phyloP scores from a whole-genome alignment of 2,113 vertebrate species.

The Macroglossus sobrinus region DNA sequence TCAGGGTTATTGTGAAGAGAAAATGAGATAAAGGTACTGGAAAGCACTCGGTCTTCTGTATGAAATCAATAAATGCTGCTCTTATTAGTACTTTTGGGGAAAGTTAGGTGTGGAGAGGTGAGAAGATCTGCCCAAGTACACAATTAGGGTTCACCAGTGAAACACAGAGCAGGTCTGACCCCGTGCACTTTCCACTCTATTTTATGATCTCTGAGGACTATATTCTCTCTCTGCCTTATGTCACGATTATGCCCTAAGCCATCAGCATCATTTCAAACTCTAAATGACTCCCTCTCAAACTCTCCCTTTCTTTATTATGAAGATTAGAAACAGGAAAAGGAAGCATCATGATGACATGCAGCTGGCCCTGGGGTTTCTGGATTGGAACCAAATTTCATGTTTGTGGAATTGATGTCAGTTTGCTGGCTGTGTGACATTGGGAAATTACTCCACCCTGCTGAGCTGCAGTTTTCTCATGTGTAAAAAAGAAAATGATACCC shows the following conservation, averaged over 20 bases:
- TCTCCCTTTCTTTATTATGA: neutral
- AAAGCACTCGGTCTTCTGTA: neutral
- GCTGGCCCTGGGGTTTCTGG: conserved; percentile 18
- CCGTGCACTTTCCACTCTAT: neutral
- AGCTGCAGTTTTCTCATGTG: neutral
- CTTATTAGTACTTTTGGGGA: neutral
- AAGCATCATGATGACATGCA: neutral
- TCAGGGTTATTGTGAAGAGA: neutral
- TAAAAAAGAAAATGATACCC: neutral
- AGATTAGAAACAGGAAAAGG: conserved; percentile 22
- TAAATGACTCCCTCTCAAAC: neutral
- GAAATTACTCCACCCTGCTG: neutral
- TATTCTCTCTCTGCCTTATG: neutral
- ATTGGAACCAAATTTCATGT: conserved; percentile 22
- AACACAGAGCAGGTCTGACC: neutral
- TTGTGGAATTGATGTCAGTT: neutral
- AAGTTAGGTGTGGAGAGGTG: neutral
- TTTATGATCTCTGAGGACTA: neutral
- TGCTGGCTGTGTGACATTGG: neutral
- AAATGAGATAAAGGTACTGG: neutral
- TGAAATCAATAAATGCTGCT: neutral
- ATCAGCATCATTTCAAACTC: neutral
- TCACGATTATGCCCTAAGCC: neutral
- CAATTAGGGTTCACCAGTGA: neutral
- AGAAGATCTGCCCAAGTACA: neutral